Evolutionary conservation across 2,113 vertebrate genomes (phyloP), one percentile per base, ranked within the genome.

Genomic region (Morphnarchus princeps): DNA sequence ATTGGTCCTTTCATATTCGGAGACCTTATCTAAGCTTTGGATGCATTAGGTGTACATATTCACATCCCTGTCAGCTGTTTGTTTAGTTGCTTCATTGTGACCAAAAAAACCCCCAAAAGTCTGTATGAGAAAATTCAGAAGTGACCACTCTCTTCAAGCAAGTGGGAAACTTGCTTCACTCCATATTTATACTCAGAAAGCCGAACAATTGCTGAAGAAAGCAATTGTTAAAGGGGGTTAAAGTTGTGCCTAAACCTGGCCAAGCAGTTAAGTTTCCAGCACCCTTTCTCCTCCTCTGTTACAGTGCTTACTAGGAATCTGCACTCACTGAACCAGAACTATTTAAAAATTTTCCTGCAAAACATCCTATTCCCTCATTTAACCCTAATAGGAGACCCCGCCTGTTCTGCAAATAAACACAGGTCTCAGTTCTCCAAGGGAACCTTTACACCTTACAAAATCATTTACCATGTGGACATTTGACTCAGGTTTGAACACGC

Each of bases 261-360:
- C 91, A 97, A 96, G 82, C 62, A 80, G 71, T 96, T 97, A 98
- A 90, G 90, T 78, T 93, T 76, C 92, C 89, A 97, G 82, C 85
- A 86, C 72, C 93, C 67, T 89, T 92, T 89, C 82, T 92, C 82
- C 90, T 86, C 69, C 79, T 96, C 96, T 95, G 93, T 96, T 97
- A 95, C 5, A 45, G 82, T 10, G 72, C 95, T 96, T 97, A 93
- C 76, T 73, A 94, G 69, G 85, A 96, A 96, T 82, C 90, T 50
- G 87, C 71, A 89, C 90, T 97, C 96, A 89, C 91, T 74, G 36
- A 97, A 91, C 93, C 79, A 95, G 86, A 95, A 87, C 97, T 96
- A 83, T 96, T 96, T 91, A 87, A 97, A 94, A 19, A 52, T 66
- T 78, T 91, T 88, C 43, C 71, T 91, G 47, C 45, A 94, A 91